Evolutionary conservation across 2,888 invertebrate genomes (phyloP).

Genomic region (Lasius fuliginosus): DNA sequence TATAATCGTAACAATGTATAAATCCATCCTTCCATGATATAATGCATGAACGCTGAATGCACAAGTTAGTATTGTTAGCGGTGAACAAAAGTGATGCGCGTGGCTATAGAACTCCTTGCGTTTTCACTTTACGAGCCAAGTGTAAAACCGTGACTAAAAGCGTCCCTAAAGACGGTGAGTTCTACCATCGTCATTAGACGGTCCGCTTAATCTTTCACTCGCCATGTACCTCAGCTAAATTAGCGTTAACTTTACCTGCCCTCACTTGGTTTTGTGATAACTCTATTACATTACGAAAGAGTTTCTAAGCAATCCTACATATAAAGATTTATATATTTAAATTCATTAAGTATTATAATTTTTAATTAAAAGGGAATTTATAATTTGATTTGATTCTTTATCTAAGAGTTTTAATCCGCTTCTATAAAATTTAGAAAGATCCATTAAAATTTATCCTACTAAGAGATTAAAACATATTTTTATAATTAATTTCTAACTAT

Average conservation of each 20-base stretch:
- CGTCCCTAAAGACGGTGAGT: slow-evolving; percentile 17
- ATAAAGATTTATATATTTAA: neutral
- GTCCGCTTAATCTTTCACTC: slow-evolving; percentile 32
- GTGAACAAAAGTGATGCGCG: slow-evolving; percentile 10
- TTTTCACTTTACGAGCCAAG: slow-evolving; percentile 15
- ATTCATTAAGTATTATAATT: neutral
- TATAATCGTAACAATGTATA: neutral
- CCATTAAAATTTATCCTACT: neutral
- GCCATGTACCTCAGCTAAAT: neutral
- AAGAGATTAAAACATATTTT: neutral
- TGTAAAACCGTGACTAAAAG: slow-evolving; percentile 35
- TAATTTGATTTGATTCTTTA: neutral
- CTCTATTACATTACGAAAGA: neutral
- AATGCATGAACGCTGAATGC: slow-evolving; percentile 23
- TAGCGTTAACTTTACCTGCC: neutral
- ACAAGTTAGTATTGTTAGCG: slow-evolving; percentile 41
- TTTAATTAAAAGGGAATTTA: neutral
- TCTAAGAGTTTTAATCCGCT: neutral
- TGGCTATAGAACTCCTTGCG: neutral
- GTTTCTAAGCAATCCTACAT: neutral
- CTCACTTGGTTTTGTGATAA: neutral
- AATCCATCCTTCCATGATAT: neutral
- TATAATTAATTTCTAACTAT: neutral
- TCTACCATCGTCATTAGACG: neutral
- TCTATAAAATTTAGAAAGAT: neutral